phyloP scores from a whole-genome alignment of 2,113 vertebrate species.

The Phyllostomus hastatus region DNA sequence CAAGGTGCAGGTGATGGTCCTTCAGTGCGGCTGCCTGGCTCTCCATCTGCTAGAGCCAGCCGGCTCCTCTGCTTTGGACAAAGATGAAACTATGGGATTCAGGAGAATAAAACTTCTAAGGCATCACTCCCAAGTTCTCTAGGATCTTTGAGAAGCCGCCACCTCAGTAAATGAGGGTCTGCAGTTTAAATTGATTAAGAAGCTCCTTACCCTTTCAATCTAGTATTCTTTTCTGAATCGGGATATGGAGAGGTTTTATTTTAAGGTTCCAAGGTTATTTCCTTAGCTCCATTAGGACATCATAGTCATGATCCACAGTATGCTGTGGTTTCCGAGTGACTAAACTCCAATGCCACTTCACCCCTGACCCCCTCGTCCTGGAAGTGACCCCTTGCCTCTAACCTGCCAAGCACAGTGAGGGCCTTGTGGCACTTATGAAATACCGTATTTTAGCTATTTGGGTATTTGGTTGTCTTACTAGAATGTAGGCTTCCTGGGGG shows the following conservation, averaged over 20 bases:
- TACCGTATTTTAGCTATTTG: background rate
- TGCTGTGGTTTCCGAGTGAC: background rate
- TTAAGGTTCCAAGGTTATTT: background rate
- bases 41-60: background rate
- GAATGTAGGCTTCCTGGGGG: background rate
- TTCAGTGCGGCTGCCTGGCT: background rate
- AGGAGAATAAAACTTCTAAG: background rate
- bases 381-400: background rate
- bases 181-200: background rate
- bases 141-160: background rate
- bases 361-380: background rate
- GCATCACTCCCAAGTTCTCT: background rate
- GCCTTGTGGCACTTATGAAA: background rate
- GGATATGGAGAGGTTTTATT: background rate
- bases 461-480: background rate
- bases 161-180: background rate
- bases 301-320: background rate
- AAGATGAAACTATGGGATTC: background rate
- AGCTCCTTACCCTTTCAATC: background rate
- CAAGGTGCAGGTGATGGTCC: background rate
- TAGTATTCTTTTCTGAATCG: conserved; percentile 13
- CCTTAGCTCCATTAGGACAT: background rate
- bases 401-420: background rate
- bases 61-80: background rate
- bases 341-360: background rate